These are phyloP conservation scores for Platerodrilus igneus DNA, from an alignment of 2,888 invertebrate species.

Conservation along the genomic window DNA sequence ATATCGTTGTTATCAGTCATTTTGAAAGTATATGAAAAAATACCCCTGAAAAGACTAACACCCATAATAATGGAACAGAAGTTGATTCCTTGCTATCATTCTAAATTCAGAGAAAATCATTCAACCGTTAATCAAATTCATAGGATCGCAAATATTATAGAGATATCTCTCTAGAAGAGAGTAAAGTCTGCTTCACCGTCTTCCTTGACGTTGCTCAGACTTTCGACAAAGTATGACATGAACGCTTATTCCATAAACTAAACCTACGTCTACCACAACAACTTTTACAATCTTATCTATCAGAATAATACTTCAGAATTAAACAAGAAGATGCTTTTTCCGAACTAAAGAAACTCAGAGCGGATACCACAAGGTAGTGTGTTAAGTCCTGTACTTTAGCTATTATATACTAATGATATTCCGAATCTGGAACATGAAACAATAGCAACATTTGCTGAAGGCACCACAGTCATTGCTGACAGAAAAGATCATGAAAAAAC, in stretches of 20 bases:
- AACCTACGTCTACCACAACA: no score
- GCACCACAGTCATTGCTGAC: slow-evolving; percentile 20
- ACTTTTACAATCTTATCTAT: no score
- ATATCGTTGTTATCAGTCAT: slow-evolving; percentile 6
- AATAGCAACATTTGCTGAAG: slow-evolving; percentile 26
- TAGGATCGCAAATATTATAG: slow-evolving; percentile 7
- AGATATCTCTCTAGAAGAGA: no score
- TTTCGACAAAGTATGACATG: no score
- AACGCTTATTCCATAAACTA: no score
- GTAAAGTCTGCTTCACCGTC: slow-evolving; percentile 1
- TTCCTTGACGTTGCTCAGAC: slow-evolving; percentile 5
- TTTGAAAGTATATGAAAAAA: slow-evolving; percentile 4
- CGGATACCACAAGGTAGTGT: no score
- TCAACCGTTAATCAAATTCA: slow-evolving; percentile 4
- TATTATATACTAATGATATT: slow-evolving; percentile 22
- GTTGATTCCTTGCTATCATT: slow-evolving; percentile 1
- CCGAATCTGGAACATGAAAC: slow-evolving; percentile 14
- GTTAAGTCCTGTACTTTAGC: slow-evolving; percentile 19
- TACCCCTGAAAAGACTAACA: slow-evolving; percentile 5
- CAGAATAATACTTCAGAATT: slow-evolving; percentile 7
- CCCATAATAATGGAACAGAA: not conserved
- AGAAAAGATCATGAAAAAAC: slow-evolving; percentile 10
- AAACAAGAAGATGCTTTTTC: slow-evolving; percentile 6
- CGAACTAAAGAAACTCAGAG: slow-evolving; percentile 4
- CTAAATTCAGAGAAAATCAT: slow-evolving; percentile 3